phyloP scores from a whole-genome alignment of 1,140 invertebrate genomes.

The Leptoteleia sp. region DNA sequence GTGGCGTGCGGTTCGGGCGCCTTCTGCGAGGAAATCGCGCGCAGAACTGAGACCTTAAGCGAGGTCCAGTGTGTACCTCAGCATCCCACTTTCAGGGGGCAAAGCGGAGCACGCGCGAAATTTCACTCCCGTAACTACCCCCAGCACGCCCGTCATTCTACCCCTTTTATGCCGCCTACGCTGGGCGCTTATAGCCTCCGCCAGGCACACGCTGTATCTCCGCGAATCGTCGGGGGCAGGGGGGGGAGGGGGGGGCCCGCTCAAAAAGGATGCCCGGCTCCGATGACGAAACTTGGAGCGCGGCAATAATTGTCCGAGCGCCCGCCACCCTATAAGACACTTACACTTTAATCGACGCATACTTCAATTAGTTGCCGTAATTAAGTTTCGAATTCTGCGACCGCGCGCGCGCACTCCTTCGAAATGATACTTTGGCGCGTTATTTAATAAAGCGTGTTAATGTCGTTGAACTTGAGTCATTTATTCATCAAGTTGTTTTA shows the following conservation, averaged over 20 bases:
- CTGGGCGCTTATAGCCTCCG: conserved; percentile 52
- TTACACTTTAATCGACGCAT: conserved; percentile 7
- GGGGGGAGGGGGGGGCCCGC: no score
- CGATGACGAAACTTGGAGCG: conserved; percentile 6
- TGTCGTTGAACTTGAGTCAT: no score
- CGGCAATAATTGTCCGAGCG: conserved; percentile 27
- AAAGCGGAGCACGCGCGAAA: conserved; percentile 68
- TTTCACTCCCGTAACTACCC: conserved; percentile 65
- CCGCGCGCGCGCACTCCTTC: no score
- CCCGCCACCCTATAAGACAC: conserved; percentile 7
- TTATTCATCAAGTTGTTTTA: no score
- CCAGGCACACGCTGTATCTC: conserved; percentile 47
- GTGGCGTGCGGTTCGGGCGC: conserved; percentile 51
- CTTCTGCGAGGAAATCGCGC: conserved; percentile 66
- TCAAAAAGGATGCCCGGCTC: conserved; percentile 37
- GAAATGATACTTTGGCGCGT: no score
- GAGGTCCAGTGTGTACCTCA: conserved; percentile 64
- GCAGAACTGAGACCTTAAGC: conserved; percentile 66
- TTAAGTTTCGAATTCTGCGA: neutral
- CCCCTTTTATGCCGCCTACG: conserved; percentile 60
- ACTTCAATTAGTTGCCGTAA: neutral
- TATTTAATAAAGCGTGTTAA: no score
- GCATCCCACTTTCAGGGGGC: conserved; percentile 64
- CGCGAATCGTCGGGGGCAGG: conserved; percentile 23
- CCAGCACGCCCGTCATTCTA: conserved; percentile 51